phyloP scores from a whole-genome alignment of 35 echinoderm and acorn worm species.

The Acanthaster planci region DNA sequence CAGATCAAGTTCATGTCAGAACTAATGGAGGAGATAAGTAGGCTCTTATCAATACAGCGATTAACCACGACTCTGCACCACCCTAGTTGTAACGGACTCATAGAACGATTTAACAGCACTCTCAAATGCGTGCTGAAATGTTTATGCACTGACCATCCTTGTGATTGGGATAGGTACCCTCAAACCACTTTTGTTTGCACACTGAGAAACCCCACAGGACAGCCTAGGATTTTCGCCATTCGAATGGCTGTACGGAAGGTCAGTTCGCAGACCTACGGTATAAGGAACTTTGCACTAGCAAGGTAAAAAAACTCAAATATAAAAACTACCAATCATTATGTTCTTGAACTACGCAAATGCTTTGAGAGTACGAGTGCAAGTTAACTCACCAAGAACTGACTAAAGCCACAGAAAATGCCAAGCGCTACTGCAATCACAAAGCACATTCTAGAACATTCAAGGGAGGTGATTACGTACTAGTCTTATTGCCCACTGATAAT shows the following conservation, averaged over 20 bases:
- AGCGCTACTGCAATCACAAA: slow-evolving; percentile 27
- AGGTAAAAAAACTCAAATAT: slow-evolving; percentile 16
- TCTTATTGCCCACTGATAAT: slow-evolving; percentile 32
- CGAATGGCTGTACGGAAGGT: slow-evolving; percentile 62
- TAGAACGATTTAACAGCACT: too few relatives aligned
- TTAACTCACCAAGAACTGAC: slow-evolving; percentile 40
- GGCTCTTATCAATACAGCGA: too few relatives aligned
- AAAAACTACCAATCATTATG: slow-evolving; percentile 59
- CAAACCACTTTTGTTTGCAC: slow-evolving; percentile 55
- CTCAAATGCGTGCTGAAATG: too few relatives aligned
- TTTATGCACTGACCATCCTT: too few relatives aligned
- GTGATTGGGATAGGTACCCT: too few relatives aligned
- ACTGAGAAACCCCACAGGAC: slow-evolving; percentile 44
- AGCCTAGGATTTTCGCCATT: slow-evolving; percentile 58
- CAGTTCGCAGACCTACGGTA: slow-evolving; percentile 44
- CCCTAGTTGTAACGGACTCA: too few relatives aligned
- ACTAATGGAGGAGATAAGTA: too few relatives aligned
- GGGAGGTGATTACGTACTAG: slow-evolving; percentile 52
- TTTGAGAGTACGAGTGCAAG: slow-evolving; percentile 25
- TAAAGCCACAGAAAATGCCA: slow-evolving; percentile 32
- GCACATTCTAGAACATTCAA: slow-evolving; percentile 16
- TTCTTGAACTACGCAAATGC: slow-evolving; percentile 45
- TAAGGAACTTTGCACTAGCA: slow-evolving; percentile 55
- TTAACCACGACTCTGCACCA: too few relatives aligned
- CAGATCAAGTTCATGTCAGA: too few relatives aligned